A percentile compares a stretch with the other conserved stretches of the same genome.
phyloP scores from a whole-genome alignment of 2,888 invertebrate species.

The Ophion costatus region DNA sequence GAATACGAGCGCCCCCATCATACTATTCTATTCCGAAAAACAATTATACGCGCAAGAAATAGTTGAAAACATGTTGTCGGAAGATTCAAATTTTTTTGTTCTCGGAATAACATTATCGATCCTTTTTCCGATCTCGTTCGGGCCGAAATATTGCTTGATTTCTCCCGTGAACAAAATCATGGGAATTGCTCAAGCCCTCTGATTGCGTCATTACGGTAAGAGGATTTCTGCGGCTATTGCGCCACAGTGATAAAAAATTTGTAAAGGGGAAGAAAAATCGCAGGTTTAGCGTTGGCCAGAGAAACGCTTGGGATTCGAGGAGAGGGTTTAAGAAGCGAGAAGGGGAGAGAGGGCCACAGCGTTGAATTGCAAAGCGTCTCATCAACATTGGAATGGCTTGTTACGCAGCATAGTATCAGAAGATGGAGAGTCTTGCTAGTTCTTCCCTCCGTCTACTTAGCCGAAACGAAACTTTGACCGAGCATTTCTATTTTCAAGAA shows the following conservation, averaged over 20 bases:
- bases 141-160: background rate
- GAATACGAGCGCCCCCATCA: background rate
- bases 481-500: background rate
- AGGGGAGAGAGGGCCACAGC: background rate
- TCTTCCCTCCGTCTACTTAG: background rate
- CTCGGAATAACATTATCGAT: background rate
- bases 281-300: too few relatives aligned
- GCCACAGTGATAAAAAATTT: background rate
- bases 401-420: conserved; percentile 28
- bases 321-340: background rate
- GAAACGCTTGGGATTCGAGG: background rate
- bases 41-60: background rate
- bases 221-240: background rate
- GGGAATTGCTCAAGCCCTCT: background rate
- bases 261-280: too few relatives aligned
- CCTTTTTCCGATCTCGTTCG: too few relatives aligned
- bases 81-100: background rate
- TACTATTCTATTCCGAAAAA: background rate
- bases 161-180: background rate
- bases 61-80: background rate
- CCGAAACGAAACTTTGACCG: background rate
- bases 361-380: conserved; percentile 61
- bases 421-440: background rate
- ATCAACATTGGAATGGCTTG: conserved; percentile 53
- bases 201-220: background rate